A percentile compares a stretch with the other conserved stretches of the same genome.
Evolutionary conservation across 2,113 vertebrate genomes (phyloP).

Genomic region (Corythornis madagascariensis): DNA sequence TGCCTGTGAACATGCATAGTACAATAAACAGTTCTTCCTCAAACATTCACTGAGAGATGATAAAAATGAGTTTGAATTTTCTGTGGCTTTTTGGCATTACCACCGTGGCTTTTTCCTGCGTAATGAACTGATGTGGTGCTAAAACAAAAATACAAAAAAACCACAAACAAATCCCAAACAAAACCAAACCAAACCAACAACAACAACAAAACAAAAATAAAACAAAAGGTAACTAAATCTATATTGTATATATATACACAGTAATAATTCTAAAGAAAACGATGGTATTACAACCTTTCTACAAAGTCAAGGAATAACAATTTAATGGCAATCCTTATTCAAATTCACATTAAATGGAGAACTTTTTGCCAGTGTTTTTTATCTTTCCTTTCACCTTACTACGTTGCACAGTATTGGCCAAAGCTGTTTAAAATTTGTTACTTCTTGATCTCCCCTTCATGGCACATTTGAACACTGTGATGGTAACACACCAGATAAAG

Average conservation of each 20-base stretch:
- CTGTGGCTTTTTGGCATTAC: conserved; percentile 67
- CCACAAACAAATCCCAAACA: no score
- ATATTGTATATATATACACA: neutral
- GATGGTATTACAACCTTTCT: neutral
- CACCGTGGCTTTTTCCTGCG: neutral
- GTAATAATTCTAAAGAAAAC: neutral
- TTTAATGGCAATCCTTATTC: neutral
- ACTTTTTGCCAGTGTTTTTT: neutral
- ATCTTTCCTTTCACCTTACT: neutral
- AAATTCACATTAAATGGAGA: neutral
- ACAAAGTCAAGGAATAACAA: neutral
- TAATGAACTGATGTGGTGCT: conserved; percentile 25
- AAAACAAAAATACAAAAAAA: conserved; percentile 42
- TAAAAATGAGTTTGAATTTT: conserved; percentile 71
- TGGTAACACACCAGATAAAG: neutral
- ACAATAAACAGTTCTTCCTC: conserved; percentile 67
- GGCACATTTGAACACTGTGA: neutral
- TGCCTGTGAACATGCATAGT: conserved; percentile 38
- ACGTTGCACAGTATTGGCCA: neutral
- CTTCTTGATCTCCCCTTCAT: neutral
- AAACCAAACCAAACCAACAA: no score
- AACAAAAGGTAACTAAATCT: neutral
- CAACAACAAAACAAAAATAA: neutral
- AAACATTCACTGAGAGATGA: conserved; percentile 61
- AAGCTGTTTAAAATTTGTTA: neutral